Percentiles rank a stretch among this genome's conserved stretches.
Conservation (phyloP, 2,888 invertebrate species). For the Synergus gifuensis region DNA sequence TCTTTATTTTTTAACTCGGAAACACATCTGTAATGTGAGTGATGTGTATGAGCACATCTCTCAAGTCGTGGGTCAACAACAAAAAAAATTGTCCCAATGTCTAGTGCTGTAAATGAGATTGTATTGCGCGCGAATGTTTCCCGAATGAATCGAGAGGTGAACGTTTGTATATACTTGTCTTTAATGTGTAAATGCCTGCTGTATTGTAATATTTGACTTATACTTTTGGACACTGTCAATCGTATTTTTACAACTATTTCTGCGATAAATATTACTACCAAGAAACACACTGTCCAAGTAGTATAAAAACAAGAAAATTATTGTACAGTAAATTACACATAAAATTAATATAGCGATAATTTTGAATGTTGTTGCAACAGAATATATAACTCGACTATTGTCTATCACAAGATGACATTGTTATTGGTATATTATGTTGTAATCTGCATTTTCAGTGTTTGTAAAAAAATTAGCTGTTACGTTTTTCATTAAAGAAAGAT, state of each 20-base stretch:
- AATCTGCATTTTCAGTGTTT: constrained; percentile 75
- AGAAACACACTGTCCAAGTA: constrained; percentile 73
- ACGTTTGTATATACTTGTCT: constrained; percentile 43
- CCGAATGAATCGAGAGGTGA: constrained; percentile 55
- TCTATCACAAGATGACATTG: constrained; percentile 71
- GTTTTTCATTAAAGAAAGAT: constrained; percentile 71
- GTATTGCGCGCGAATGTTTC: constrained; percentile 52
- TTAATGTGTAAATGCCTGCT: constrained; percentile 61
- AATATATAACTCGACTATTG: constrained; percentile 70
- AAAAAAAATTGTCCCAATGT: constrained; percentile 45
- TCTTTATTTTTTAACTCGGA: constrained; percentile 73
- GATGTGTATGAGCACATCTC: constrained; percentile 71
- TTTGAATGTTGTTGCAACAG: constrained; percentile 73
- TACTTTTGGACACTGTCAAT: constrained; percentile 74
- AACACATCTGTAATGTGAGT: constrained; percentile 53
- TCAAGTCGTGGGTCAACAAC: constrained; percentile 38
- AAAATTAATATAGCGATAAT: constrained; percentile 69
- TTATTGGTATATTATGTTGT: constrained; percentile 74
- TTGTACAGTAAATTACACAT: constrained; percentile 73
- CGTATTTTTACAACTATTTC: constrained; percentile 70
- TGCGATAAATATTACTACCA: constrained; percentile 47
- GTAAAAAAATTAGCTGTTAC: constrained; percentile 72
- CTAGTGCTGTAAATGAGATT: constrained; percentile 44
- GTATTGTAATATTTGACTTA: constrained; percentile 72
- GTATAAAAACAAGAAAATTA: constrained; percentile 70